Base-by-base conservation (phyloP, 2,113 vertebrate genomes). In the Peromyscus maniculatus region DNA sequence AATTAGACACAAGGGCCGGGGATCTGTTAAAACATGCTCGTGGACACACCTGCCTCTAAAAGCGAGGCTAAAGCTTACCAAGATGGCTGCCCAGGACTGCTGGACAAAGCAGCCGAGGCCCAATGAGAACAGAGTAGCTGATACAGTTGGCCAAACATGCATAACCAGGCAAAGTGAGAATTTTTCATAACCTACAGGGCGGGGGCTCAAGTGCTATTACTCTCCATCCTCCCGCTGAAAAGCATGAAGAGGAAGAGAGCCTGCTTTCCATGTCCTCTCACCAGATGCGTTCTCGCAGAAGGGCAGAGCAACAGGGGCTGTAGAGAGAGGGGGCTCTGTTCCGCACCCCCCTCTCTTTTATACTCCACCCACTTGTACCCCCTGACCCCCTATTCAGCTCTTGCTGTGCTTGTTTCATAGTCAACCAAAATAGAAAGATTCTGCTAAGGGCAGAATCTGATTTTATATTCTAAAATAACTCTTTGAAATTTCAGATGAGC, bases 391-490 rank as follows among this genome's bases (percentile, higher is more conserved):
- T 75, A 66, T 75, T 52, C 55, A 64, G 22, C 39, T 95, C 92
- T 86, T 83, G 24, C 19, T 21, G 71, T 89, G 16, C 49, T 80
- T 33, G 12, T 71, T 83, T 90, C 43, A 59, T n/a, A 78, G 52
- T 12, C 82, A 87, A 79, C 28, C 19, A 62, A 91, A 87, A n/a
- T 83, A 78, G 93, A 94, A 95, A 46, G 7, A 90, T 49, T 69
- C 59, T 87, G 89, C 80, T 83, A 62, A 39, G 33, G 94, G 55
- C 64, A 94, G 75, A 92, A 94, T 95, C 69, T 94, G 55, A 83
- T 75, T 93, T 66, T 77, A 9, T 95, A 55, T 67, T 93, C 52
- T 86, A 36, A 95, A 91, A 95, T 17, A 84, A 67, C 17, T 57
- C 52, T 96, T 91, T 91, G 52, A n/a, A 87, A 72, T 72, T 93